phyloP scores from a whole-genome alignment of 1,140 invertebrate species.

The Idris sp. region DNA sequence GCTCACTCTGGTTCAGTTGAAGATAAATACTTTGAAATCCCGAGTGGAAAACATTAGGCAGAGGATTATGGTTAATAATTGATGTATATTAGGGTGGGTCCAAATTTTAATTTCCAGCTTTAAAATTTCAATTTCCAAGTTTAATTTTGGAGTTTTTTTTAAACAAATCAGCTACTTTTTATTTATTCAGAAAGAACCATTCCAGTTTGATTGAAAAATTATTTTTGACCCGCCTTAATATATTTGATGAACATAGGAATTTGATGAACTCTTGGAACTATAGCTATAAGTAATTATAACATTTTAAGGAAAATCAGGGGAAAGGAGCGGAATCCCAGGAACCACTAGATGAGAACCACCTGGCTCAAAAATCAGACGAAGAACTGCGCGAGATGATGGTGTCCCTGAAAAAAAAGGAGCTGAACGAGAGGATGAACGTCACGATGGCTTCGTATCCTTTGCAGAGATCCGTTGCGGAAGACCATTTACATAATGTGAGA shows the following conservation, averaged over 20 bases:
- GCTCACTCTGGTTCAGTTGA: conserved; percentile 71
- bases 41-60: conserved; percentile 68
- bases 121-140: no score
- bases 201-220: no score
- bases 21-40: conserved; percentile 71
- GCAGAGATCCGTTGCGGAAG: conserved; percentile 65
- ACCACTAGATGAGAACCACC: conserved; percentile 63
- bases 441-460: conserved; percentile 69
- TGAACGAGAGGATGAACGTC: conserved; percentile 68
- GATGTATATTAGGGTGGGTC: not conserved
- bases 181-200: no score
- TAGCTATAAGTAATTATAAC: not conserved
- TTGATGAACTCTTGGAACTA: no score
- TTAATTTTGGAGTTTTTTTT: no score
- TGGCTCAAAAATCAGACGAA: conserved; percentile 68
- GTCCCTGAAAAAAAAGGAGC: conserved; percentile 68
- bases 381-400: conserved; percentile 69
- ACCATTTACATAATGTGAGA: conserved; percentile 67
- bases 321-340: conserved; percentile 60
- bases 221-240: not conserved
- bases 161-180: no score
- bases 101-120: no score
- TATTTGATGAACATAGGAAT: no score
- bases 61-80: conserved; percentile 61
- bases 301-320: conserved; percentile 66